Evolutionary conservation across 2,113 vertebrate genomes (phyloP).

Genomic region (Chascanopsetta lugubris): DNA sequence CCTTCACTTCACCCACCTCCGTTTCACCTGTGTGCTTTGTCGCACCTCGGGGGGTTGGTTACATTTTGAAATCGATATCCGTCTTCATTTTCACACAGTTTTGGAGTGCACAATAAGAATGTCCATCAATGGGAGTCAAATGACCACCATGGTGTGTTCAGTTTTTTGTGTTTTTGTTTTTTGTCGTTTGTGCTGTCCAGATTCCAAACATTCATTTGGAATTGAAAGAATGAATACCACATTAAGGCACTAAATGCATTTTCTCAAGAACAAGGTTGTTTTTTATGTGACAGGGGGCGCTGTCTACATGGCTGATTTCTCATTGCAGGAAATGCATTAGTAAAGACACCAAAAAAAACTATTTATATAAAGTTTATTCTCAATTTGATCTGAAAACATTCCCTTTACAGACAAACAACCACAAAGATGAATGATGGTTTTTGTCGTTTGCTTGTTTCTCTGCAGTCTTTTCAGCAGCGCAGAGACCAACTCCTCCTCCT

Average conservation of each 20-base stretch:
- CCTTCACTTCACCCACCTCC: conserved; percentile 18
- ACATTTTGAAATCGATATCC: not conserved
- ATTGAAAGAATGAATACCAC: not conserved
- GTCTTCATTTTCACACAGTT: conserved; percentile 3
- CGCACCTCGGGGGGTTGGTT: not conserved
- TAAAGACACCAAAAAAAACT: no score
- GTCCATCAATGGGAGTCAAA: not conserved
- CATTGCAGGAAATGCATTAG: no score
- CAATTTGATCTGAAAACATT: no score
- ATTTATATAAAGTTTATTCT: no score
- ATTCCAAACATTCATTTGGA: not conserved
- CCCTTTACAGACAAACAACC: not conserved
- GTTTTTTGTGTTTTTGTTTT: no score
- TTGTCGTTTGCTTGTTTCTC: conserved; percentile 16
- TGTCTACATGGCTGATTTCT: no score
- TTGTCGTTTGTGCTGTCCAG: no score
- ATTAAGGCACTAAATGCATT: not conserved
- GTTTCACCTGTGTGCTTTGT: conserved; percentile 17
- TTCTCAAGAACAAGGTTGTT: no score
- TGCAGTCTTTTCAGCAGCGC: conserved; percentile 80
- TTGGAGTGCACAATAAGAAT: not conserved
- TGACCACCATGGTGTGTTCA: conserved; percentile 3
- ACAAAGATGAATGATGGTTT: not conserved
- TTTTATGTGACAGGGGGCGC: no score
- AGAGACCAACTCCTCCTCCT: conserved; percentile 80